Conservation (phyloP, 1,140 invertebrate genomes). For the Meteorus sp. region DNA sequence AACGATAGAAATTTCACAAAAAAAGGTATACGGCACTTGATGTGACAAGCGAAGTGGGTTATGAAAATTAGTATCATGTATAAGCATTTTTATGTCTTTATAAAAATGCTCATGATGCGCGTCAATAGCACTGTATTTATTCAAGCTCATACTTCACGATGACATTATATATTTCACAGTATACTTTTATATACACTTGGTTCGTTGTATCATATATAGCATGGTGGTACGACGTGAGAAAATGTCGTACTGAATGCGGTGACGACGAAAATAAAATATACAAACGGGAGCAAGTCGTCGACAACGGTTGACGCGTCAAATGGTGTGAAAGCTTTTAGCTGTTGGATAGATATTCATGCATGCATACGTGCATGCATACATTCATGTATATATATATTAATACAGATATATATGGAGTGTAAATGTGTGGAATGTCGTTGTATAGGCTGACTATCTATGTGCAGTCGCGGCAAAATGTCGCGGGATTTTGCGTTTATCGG, state of each 20-base stretch:
- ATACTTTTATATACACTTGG: no score
- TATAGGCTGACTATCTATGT: conserved; percentile 7
- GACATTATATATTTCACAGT: neutral
- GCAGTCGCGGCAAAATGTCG: conserved; percentile 15
- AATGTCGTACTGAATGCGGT: neutral
- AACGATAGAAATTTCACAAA: no score
- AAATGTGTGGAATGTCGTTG: neutral
- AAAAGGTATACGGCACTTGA: no score
- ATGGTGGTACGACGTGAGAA: neutral
- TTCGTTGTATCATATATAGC: no score
- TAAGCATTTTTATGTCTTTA: neutral
- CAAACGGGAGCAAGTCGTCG: conserved; percentile 20
- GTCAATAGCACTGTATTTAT: neutral
- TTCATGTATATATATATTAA: neutral
- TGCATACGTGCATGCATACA: neutral
- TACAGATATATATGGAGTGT: neutral
- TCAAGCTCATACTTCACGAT: neutral
- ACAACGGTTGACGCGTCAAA: conserved; percentile 32
- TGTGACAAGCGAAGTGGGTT: neutral
- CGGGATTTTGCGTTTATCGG: conserved; percentile 29
- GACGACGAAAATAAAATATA: conserved; percentile 21
- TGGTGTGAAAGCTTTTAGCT: conserved; percentile 36
- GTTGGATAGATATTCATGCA: neutral
- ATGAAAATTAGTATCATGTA: neutral
- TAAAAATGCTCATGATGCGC: neutral